Evolutionary conservation across 1,140 invertebrate species (phyloP), one percentile per base, ranked within the genome.

Genomic region (Bursaphelenchus mucronatus): DNA sequence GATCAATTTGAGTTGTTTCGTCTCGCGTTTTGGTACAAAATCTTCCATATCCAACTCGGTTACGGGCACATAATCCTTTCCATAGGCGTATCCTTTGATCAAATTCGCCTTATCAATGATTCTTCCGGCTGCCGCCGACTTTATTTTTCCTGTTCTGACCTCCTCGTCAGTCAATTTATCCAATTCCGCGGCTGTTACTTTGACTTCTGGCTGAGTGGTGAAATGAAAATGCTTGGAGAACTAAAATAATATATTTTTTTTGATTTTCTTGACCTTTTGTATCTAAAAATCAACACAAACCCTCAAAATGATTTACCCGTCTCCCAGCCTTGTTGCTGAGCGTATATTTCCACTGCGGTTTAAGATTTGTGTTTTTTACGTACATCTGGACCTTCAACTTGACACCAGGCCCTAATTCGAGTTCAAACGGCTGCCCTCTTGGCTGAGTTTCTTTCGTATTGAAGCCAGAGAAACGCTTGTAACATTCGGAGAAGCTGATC

Each of bases 61-160:
- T 39, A 47, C 21, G 8, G 63, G 63, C 9, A 61, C 45, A 51
- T 46, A 46, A 1, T 52, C 41, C 8, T 63, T 19, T 30, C 50
- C 63, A 15, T 64, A 63, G 50, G 61, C 15, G 17, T 9, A 61
- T 9, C 15, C 57, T 50, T 59, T 59, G 57, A 59, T 59, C 13
- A 59, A 43, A 44, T 59, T 39, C 11, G 13, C 57, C 19, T 50
- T 45, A 11, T 59, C 57, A 3, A 59, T 3, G 21, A 43, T 39
- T 39, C 30, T 1, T 39, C 45, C 10, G 6, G 13, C 40, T 39
- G 13, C 1, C 10, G 19, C 21, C 57, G 41, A 44, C 40, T 39
- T 45, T 39, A 59, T 44, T 1, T 50, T 13, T 1, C 40, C 40
- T 11, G 13, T 50, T 13, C 11, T 13, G 41, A 59, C 11, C 41